phyloP scores from a whole-genome alignment of 2,888 invertebrate genomes.

The Athripsodes cinereus region DNA sequence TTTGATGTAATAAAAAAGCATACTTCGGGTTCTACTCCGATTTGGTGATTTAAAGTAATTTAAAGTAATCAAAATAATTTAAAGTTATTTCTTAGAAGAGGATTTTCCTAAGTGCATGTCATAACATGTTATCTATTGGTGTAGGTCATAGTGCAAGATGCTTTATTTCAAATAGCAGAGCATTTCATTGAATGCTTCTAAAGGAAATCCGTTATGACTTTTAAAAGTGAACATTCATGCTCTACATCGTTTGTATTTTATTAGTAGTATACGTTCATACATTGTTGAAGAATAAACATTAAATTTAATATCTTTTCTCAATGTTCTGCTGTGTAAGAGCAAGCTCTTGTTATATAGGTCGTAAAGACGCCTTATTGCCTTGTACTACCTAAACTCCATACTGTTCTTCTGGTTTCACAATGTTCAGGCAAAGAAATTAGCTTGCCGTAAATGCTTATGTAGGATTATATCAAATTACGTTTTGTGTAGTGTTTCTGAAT shows the following conservation, averaged over 20 bases:
- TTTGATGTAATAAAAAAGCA: too few species aligned
- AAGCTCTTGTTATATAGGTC: not conserved
- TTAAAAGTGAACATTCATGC: not conserved
- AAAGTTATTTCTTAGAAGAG: too few species aligned
- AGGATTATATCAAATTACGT: too few species aligned
- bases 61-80: too few species aligned
- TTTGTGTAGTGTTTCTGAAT: too few species aligned
- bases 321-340: not conserved
- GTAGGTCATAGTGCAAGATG: too few species aligned
- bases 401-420: not conserved
- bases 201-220: not conserved
- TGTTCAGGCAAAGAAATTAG: not conserved
- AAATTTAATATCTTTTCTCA: conserved; percentile 1
- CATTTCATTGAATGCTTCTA: conserved; percentile 1
- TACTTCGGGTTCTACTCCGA: too few species aligned
- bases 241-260: not conserved
- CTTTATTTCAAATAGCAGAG: not conserved
- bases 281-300: not conserved
- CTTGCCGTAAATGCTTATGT: not conserved
- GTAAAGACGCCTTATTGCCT: not conserved
- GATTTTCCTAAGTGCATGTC: too few species aligned
- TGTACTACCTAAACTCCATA: not conserved
- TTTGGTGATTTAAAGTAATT: too few species aligned
- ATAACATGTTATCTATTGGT: too few species aligned
- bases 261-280: not conserved